A percentile compares a stretch with the other conserved stretches of the same genome.
phyloP scores from a whole-genome alignment of 2,797 vertebrate genomes.

The Smutsia gigantea region DNA sequence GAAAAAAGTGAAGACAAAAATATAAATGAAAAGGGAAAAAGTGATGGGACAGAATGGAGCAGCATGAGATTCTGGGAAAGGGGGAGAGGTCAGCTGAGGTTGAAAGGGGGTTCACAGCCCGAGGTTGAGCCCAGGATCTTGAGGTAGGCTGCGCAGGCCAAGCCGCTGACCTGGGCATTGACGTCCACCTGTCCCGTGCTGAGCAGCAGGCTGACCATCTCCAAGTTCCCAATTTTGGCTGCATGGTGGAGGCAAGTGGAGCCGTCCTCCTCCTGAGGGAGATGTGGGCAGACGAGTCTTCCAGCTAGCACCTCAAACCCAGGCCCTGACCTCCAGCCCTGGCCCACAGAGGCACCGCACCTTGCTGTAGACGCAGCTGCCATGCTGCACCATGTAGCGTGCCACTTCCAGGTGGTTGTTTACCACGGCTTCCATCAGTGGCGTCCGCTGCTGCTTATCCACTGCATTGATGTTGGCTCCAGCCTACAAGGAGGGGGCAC shows the following conservation, averaged over 20 bases:
- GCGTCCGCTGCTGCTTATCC: constrained; percentile 93
- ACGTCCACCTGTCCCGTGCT: constrained; percentile 95
- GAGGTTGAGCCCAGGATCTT: not conserved
- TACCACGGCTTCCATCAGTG: constrained; percentile 93
- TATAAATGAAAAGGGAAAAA: not conserved
- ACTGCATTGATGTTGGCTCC: constrained; percentile 94
- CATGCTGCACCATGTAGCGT: constrained; percentile 91
- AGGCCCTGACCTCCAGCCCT: rapidly evolving
- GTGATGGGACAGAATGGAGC: not conserved
- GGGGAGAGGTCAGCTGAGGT: not conserved
- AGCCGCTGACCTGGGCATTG: constrained; percentile 90
- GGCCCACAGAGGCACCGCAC: constrained; percentile 75
- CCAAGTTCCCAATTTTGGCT: constrained; percentile 93
- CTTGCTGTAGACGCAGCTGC: constrained; percentile 92
- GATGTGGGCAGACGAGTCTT: not conserved
- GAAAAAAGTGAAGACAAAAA: not conserved
- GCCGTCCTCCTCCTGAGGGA: constrained; percentile 92
- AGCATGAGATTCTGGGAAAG: not conserved
- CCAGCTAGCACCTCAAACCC: rapidly evolving
- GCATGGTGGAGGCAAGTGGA: constrained; percentile 97
- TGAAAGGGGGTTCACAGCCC: not conserved
- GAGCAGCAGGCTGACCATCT: constrained; percentile 92
- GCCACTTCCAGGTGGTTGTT: constrained; percentile 93
- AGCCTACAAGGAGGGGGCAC: constrained; percentile 83
- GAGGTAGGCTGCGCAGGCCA: too few species aligned